These are phyloP conservation scores for Drosophila mulleri DNA, from an alignment of 2,888 invertebrate species.

Conservation along the genomic window DNA sequence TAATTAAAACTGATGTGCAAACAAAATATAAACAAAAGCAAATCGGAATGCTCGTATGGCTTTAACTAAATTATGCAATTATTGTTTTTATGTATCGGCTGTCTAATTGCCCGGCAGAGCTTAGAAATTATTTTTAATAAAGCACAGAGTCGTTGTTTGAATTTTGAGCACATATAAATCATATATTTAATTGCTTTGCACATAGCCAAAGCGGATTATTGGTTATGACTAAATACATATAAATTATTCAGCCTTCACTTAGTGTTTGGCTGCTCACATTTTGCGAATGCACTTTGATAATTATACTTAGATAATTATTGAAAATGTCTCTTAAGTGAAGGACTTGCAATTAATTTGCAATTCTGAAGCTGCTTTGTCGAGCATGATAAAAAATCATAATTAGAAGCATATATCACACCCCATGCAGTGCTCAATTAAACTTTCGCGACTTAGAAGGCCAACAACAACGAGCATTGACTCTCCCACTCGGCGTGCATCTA, in stretches of 20 bases:
- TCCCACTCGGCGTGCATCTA: conserved; percentile 57
- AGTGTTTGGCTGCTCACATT: background rate
- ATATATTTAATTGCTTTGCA: background rate
- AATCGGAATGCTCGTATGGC: background rate
- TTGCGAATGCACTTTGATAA: background rate
- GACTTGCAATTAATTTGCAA: conserved; percentile 31
- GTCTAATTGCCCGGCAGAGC: background rate
- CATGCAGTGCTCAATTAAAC: conserved; percentile 50
- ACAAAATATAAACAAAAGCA: background rate
- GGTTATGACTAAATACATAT: background rate
- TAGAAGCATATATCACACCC: conserved; percentile 38
- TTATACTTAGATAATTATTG: background rate
- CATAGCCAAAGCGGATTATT: background rate
- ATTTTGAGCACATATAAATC: background rate
- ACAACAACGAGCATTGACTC: conserved; percentile 1
- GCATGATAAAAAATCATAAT: conserved; percentile 23
- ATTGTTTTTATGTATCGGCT: background rate
- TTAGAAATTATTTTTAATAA: background rate
- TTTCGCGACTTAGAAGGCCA: conserved; percentile 47
- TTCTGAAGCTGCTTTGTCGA: conserved; percentile 10
- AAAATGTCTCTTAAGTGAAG: background rate
- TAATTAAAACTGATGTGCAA: background rate
- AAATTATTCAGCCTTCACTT: background rate
- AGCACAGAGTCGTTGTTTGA: background rate
- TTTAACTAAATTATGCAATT: background rate